These are phyloP conservation scores for Pygocentrus nattereri DNA, from an alignment of 2,797 vertebrate genomes.

Conservation along the genomic window DNA sequence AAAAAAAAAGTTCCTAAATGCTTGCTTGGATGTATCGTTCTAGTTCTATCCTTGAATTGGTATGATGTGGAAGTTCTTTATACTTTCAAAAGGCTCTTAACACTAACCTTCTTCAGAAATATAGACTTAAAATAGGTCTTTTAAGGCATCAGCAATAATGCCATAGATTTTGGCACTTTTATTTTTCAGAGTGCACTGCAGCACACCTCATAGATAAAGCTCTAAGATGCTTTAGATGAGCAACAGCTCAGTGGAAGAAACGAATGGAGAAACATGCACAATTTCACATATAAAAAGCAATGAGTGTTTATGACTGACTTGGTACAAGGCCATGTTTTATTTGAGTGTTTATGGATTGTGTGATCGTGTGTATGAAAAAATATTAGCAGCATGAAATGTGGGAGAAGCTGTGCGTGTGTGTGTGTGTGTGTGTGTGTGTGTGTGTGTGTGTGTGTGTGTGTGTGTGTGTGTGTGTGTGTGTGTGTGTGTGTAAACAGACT, in stretches of 20 bases:
- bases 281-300: slow-evolving; percentile 2
- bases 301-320: slow-evolving; percentile 45
- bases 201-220: not conserved
- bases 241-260: not conserved
- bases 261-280: not conserved
- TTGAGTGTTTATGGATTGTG: slow-evolving; percentile 55
- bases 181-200: not conserved
- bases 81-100: not conserved
- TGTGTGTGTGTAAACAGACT: slow-evolving; percentile 52
- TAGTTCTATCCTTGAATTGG: not conserved
- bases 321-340: slow-evolving; percentile 38
- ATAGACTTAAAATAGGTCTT: too few species aligned
- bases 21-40: not conserved
- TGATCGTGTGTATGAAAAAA: slow-evolving; percentile 44
- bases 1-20: not conserved
- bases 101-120: not conserved
- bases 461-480: slow-evolving; percentile 42
- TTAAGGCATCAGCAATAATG: too few species aligned
- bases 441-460: slow-evolving; percentile 44
- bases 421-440: slow-evolving; percentile 44
- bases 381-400: slow-evolving; percentile 18
- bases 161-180: not conserved
- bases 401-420: slow-evolving; percentile 35
- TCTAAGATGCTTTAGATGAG: not conserved
- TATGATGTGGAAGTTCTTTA: not conserved